Conservation (phyloP, 2,888 invertebrate species). For the Acronicta psi region DNA sequence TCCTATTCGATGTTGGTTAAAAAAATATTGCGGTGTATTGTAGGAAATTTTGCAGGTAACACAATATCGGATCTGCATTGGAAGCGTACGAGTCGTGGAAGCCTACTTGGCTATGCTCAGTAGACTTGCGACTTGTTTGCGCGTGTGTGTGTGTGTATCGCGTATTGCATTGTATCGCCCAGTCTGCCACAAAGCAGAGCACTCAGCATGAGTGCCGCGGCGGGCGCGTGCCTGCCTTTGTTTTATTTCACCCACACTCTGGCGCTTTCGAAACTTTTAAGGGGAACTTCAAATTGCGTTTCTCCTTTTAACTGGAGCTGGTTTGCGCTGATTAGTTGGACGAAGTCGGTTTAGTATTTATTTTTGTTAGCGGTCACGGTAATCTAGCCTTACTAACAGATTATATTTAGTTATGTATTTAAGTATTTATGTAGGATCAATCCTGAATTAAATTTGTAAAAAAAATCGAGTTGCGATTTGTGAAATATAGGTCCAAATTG, state of each 20-base stretch:
- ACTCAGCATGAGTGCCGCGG: constrained; percentile 86
- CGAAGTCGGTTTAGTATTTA: constrained; percentile 55
- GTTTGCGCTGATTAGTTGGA: constrained; percentile 77
- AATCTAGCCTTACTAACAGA: constrained; percentile 19
- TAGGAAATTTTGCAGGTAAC: constrained; percentile 51
- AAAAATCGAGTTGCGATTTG: constrained; percentile 1
- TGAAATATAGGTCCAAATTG: constrained; percentile 60
- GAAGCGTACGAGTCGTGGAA: constrained; percentile 43
- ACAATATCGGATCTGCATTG: constrained; percentile 66
- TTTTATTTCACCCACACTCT: constrained; percentile 87
- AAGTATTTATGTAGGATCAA: not conserved
- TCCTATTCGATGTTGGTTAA: constrained; percentile 16
- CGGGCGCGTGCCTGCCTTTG: constrained; percentile 85
- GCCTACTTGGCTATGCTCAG: constrained; percentile 64
- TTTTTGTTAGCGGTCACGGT: constrained; percentile 49
- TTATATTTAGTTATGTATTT: not conserved
- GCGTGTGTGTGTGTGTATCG: constrained; percentile 55
- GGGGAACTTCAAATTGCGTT: constrained; percentile 84
- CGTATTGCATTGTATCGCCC: constrained; percentile 82
- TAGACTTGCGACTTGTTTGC: constrained; percentile 58
- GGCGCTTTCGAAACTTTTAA: constrained; percentile 85
- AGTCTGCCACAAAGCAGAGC: constrained; percentile 85
- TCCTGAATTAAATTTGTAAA: not conserved
- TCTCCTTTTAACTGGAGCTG: constrained; percentile 76
- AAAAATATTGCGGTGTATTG: constrained; percentile 27